Conservation (phyloP, 1,140 invertebrate species). For the Lordiphosa clarofinis region DNA sequence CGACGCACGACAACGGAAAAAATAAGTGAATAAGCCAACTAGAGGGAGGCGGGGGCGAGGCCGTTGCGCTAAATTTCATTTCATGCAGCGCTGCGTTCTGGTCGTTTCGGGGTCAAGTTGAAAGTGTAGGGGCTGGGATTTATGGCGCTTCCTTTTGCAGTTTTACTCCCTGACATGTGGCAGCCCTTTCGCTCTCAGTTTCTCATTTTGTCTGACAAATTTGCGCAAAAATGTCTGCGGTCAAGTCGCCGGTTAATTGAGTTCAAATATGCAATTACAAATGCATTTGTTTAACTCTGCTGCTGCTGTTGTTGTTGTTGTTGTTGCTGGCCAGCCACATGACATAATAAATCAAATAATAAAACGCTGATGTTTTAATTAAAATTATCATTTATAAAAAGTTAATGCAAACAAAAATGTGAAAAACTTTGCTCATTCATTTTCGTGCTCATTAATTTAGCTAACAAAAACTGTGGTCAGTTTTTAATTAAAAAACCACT, state of each 20-base stretch:
- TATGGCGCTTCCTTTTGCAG: slow-evolving; percentile 31
- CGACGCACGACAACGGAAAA: slow-evolving; percentile 30
- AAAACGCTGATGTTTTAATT: slow-evolving; percentile 66
- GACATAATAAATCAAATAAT: slow-evolving; percentile 63
- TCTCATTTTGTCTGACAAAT: slow-evolving; percentile 26
- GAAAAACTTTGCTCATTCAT: slow-evolving; percentile 5
- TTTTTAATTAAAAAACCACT: slow-evolving; percentile 60
- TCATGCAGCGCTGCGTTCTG: slow-evolving; percentile 58
- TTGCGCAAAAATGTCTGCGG: slow-evolving; percentile 44
- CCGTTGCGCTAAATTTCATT: slow-evolving; percentile 71
- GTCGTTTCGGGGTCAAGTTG: slow-evolving; percentile 60
- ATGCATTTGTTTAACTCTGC: slow-evolving; percentile 49
- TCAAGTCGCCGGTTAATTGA: slow-evolving; percentile 57
- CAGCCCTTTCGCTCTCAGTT: background rate
- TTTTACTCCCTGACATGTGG: background rate
- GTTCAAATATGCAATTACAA: slow-evolving; percentile 70
- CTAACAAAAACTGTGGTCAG: slow-evolving; percentile 47
- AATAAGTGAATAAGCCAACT: slow-evolving; percentile 19
- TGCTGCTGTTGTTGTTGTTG: slow-evolving; percentile 10
- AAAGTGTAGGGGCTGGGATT: slow-evolving; percentile 48
- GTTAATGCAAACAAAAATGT: slow-evolving; percentile 5
- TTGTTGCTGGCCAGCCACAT: slow-evolving; percentile 31
- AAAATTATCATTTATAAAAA: slow-evolving; percentile 35
- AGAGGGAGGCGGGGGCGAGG: slow-evolving; percentile 24
- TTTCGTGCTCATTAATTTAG: slow-evolving; percentile 42